Evolutionary conservation across 1,140 invertebrate genomes (phyloP), one percentile per base, ranked within the genome.

Genomic region (Antheraea pernyi): DNA sequence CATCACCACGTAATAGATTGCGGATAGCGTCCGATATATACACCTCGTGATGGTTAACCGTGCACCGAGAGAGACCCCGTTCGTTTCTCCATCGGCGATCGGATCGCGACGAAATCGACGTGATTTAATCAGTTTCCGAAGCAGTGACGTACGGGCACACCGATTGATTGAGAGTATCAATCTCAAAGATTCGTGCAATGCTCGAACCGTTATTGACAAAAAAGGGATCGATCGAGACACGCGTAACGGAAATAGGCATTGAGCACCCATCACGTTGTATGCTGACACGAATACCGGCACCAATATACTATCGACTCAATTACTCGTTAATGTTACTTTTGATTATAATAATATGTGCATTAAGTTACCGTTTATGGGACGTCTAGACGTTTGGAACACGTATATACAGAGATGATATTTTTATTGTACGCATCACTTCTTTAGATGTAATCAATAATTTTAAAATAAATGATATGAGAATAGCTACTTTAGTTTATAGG

Each of bases 91-190:
- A 66, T 53, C 65, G 65, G 5, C 18, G 3, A n/a, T 22, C 37
- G 36, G 64, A 42, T 48, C 30, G 42, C 65, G 88, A 84, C 81
- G 79, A 85, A 85, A 83, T 84, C 86, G 83, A 89, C 86, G 84
- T 88, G 89, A 90, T 90, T 84, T 85, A 90, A 91, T 91, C 89
- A 91, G 82, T 83, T 83, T 79, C 78, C 78, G 77, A 83, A 70
- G 74, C 78, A 79, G 76, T 79, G 85, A 84, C 78, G 84, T 87
- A 78, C 89, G 77, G 85, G 85, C 82, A 85, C 80, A 81, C 75
- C 79, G 78, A 84, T 82, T 83, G 89, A 91, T 89, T 84, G 88
- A 85, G 90, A 83, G 89, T 85, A 91, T 90, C 89, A 88, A 88
- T 91, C 86, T 88, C 75, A 75, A 58, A 74, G 76, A 84, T 90